Conservation (phyloP, 2,888 invertebrate species). For the Lagria hirta region DNA sequence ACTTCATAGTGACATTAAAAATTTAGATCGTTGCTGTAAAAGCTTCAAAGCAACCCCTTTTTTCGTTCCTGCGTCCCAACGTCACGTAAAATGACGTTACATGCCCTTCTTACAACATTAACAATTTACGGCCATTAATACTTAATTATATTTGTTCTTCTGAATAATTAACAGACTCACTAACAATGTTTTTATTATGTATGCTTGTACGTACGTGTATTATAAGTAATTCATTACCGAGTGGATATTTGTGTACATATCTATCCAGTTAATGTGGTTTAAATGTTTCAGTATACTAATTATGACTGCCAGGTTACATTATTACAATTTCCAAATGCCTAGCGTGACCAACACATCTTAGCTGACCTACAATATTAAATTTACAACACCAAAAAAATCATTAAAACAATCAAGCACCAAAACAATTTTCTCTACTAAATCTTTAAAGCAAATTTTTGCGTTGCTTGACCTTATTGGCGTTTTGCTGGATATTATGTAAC, state of each 20-base stretch:
- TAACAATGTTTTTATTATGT: constrained; percentile 49
- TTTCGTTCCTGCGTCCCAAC: constrained; percentile 35
- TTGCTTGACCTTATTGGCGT: too few species aligned
- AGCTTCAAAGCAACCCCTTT: constrained; percentile 44
- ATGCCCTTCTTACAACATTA: constrained; percentile 42
- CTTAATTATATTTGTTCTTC: constrained; percentile 48
- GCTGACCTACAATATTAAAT: too few species aligned
- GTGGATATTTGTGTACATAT: constrained; percentile 33
- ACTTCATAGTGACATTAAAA: constrained; percentile 38
- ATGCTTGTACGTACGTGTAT: constrained; percentile 40
- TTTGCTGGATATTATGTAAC: too few species aligned
- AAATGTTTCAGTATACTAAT: constrained; percentile 39
- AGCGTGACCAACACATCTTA: constrained; percentile 3
- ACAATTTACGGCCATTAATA: constrained; percentile 47
- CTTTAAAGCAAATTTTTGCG: too few species aligned
- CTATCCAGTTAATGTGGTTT: constrained; percentile 34
- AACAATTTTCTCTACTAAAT: too few species aligned
- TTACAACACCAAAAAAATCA: too few species aligned
- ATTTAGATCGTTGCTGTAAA: constrained; percentile 37
- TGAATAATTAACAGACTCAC: constrained; percentile 47
- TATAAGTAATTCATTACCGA: constrained; percentile 40
- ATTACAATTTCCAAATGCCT: constrained; percentile 19
- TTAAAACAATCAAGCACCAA: too few species aligned
- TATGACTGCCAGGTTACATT: constrained; percentile 26
- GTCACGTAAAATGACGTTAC: constrained; percentile 44